These are phyloP conservation scores for Tuberolachnus salignus DNA, from an alignment of 2,888 invertebrate species.

Conservation along the genomic window DNA sequence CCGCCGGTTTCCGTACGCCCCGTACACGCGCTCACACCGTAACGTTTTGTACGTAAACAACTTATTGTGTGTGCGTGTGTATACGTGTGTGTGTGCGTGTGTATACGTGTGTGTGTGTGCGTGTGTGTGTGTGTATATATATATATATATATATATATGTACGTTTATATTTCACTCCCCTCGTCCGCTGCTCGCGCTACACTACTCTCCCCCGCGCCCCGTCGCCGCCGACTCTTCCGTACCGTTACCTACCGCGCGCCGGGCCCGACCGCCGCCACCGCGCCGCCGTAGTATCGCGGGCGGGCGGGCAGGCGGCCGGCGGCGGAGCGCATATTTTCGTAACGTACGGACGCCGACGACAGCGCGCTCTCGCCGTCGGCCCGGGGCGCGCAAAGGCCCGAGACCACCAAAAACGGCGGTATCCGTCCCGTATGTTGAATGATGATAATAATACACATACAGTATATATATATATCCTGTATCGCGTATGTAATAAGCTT, in stretches of 20 bases:
- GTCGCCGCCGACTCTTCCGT: not conserved
- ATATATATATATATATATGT: not conserved
- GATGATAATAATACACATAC: not conserved
- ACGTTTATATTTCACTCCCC: conserved; percentile 21
- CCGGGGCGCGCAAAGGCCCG: conserved; percentile 11
- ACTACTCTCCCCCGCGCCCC: not conserved
- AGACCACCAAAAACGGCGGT: conserved; percentile 21
- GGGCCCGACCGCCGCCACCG: not conserved
- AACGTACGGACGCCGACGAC: not conserved
- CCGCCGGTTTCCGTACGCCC: no score
- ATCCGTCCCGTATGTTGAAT: not conserved
- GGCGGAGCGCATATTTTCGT: conserved; percentile 13
- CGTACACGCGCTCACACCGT: not conserved
- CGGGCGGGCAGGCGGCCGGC: no score
- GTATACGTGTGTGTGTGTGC: not conserved
- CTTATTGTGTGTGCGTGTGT: not conserved
- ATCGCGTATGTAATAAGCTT: not conserved
- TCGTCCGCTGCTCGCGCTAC: not conserved
- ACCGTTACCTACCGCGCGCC: not conserved
- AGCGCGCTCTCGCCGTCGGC: conserved; percentile 37
- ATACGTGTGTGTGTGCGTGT: not conserved
- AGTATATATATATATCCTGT: no score
- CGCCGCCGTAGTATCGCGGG: not conserved
- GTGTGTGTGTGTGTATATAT: not conserved
- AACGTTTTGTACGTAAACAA: not conserved